Evolutionary conservation across 2,113 vertebrate species (phyloP).

Genomic region (Beaufortia kweichowensis): DNA sequence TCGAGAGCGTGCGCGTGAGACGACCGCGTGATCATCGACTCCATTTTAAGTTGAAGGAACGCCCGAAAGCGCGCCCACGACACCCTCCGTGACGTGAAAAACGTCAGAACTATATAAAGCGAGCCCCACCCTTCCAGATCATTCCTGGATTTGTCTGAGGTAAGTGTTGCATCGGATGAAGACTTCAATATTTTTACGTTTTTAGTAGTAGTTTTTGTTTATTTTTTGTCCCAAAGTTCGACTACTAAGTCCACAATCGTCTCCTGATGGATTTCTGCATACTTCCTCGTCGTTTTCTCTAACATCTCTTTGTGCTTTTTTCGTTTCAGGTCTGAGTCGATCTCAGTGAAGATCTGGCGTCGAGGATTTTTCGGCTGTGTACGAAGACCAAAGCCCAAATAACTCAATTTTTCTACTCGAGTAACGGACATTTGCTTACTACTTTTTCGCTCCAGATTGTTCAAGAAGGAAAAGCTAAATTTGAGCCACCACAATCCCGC

Average conservation of each 20-base stretch:
- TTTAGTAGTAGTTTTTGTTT: neutral
- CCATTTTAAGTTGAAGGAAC: constrained; percentile 62
- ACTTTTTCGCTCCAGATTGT: constrained; percentile 75
- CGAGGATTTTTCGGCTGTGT: constrained; percentile 73
- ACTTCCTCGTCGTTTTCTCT: constrained; percentile 30
- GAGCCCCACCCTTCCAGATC: constrained; percentile 59
- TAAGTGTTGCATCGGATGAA: constrained; percentile 65
- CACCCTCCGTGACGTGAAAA: constrained; percentile 62
- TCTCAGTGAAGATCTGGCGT: constrained; percentile 71
- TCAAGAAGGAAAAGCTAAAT: constrained; percentile 78
- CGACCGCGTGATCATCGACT: constrained; percentile 17
- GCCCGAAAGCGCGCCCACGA: neutral
- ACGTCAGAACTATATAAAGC: constrained; percentile 74
- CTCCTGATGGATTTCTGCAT: neutral
- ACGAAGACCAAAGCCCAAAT: constrained; percentile 71
- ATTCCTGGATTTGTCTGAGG: constrained; percentile 81
- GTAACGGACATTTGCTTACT: constrained; percentile 82
- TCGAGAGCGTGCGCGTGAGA: neutral
- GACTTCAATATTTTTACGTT: neutral
- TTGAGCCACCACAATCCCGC: constrained; percentile 77
- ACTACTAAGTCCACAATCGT: neutral
- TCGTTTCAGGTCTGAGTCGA: constrained; percentile 74
- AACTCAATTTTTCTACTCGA: constrained; percentile 74
- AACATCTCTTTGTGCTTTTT: constrained; percentile 65
- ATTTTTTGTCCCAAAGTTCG: constrained; percentile 31